These are phyloP conservation scores for Drosophila murphyi DNA, from an alignment of 1,140 invertebrate species.

Conservation along the genomic window DNA sequence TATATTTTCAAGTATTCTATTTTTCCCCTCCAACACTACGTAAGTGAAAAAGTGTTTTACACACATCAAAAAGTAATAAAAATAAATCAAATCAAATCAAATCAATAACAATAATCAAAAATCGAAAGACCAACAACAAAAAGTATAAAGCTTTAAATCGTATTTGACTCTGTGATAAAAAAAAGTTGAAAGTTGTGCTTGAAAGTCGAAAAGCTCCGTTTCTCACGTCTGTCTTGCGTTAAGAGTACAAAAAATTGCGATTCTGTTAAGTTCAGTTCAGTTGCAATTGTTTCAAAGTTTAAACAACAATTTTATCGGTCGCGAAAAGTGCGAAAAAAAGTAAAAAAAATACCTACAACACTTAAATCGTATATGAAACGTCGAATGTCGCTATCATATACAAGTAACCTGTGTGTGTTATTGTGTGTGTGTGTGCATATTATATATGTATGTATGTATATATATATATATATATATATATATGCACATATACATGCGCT, in stretches of 20 bases:
- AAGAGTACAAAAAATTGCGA: constrained; percentile 46
- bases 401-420: constrained; percentile 13
- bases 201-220: constrained; percentile 51
- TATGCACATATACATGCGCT: constrained; percentile 32
- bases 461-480: constrained; percentile 14
- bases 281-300: constrained; percentile 38
- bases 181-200: constrained; percentile 43
- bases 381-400: constrained; percentile 28
- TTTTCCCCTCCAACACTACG: constrained; percentile 76
- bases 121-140: constrained; percentile 16
- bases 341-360: constrained; percentile 44
- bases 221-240: constrained; percentile 21
- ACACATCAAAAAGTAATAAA: constrained; percentile 34
- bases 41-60: constrained; percentile 51
- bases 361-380: constrained; percentile 28
- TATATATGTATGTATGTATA: constrained; percentile 21
- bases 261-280: constrained; percentile 16
- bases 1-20: constrained; percentile 81
- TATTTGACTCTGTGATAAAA: constrained; percentile 42
- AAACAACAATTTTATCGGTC: constrained; percentile 56
- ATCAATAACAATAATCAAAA: constrained; percentile 32
- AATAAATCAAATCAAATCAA: constrained; percentile 36
- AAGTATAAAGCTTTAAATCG: constrained; percentile 30
- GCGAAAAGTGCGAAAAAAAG: constrained; percentile 71
- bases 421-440: constrained; percentile 23